Conservation (phyloP, 2,888 invertebrate genomes). For the Xanthorhoe designata region DNA sequence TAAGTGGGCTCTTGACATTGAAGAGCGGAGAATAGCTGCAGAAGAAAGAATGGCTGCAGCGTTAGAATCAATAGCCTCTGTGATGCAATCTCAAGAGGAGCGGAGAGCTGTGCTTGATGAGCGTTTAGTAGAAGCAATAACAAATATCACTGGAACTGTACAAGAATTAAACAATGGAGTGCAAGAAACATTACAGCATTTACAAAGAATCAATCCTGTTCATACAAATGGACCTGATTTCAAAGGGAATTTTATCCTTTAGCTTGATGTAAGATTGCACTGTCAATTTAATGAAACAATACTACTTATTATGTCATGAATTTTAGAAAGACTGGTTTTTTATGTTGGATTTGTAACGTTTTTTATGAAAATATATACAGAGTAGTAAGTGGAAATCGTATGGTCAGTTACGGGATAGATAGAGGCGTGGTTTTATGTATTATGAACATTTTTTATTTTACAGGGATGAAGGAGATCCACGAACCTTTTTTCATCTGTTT, state of each 20-base stretch:
- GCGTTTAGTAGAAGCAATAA: slow-evolving; percentile 64
- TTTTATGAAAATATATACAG: too few relatives aligned
- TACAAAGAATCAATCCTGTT: slow-evolving; percentile 54
- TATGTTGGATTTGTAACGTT: not conserved
- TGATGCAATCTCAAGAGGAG: slow-evolving; percentile 67
- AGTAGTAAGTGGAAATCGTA: too few relatives aligned
- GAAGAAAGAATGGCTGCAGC: slow-evolving; percentile 75
- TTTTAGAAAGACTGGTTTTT: not conserved
- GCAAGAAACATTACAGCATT: slow-evolving; percentile 65
- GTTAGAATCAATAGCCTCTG: slow-evolving; percentile 64
- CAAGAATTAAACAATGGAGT: slow-evolving; percentile 70
- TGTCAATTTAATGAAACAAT: not conserved
- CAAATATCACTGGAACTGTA: slow-evolving; percentile 66
- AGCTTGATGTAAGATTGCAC: slow-evolving; percentile 31
- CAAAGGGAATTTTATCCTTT: slow-evolving; percentile 59
- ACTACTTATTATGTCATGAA: not conserved
- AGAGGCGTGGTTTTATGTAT: too few relatives aligned
- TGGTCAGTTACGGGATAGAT: too few relatives aligned
- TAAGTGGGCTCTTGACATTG: slow-evolving; percentile 72
- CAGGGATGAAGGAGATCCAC: slow-evolving; percentile 2
- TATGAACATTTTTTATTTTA: slow-evolving; percentile 1
- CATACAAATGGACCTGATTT: slow-evolving; percentile 56
- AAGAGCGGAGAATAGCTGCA: slow-evolving; percentile 71
- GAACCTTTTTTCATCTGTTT: not conserved
- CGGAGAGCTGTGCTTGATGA: slow-evolving; percentile 63